Evolutionary conservation across 2,888 invertebrate species (phyloP).

Genomic region (Apoda limacodes): DNA sequence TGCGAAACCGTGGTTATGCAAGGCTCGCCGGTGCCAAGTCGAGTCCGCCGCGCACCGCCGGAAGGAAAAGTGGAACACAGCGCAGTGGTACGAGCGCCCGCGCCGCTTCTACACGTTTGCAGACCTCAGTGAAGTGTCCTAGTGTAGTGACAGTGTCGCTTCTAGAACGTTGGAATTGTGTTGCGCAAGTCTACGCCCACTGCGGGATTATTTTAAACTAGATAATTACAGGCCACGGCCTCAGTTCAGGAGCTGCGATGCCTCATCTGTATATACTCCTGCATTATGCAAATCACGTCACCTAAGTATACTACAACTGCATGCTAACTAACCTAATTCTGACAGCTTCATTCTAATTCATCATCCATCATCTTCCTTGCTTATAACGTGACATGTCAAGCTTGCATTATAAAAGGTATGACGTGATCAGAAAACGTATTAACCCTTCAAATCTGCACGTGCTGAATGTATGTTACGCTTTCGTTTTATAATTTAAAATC

Average conservation of each 20-base stretch:
- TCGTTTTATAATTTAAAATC: conserved; percentile 6
- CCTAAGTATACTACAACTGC: conserved; percentile 20
- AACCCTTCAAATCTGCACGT: conserved; percentile 30
- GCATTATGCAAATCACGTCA: conserved; percentile 33
- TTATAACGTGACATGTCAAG: too few relatives aligned
- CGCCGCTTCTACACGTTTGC: conserved; percentile 60
- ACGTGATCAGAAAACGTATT: too few relatives aligned
- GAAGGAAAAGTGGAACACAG: conserved; percentile 69
- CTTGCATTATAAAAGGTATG: too few relatives aligned
- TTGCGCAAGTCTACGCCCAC: conserved; percentile 65
- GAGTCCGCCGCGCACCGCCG: conserved; percentile 52
- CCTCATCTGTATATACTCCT: conserved; percentile 33
- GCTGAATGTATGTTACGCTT: conserved; percentile 19
- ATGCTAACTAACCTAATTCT: conserved; percentile 21
- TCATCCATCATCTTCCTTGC: too few relatives aligned
- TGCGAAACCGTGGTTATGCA: conserved; percentile 69
- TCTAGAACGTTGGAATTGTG: conserved; percentile 61
- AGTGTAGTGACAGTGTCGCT: conserved; percentile 66
- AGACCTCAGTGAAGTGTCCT: conserved; percentile 53
- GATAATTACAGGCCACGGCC: conserved; percentile 44
- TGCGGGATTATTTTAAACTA: conserved; percentile 61
- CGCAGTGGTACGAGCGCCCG: conserved; percentile 64
- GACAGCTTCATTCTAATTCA: conserved; percentile 23
- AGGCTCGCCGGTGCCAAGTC: conserved; percentile 67
- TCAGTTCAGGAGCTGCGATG: conserved; percentile 28